phyloP scores from a whole-genome alignment of 2,797 vertebrate species.

The Tinamus major region DNA sequence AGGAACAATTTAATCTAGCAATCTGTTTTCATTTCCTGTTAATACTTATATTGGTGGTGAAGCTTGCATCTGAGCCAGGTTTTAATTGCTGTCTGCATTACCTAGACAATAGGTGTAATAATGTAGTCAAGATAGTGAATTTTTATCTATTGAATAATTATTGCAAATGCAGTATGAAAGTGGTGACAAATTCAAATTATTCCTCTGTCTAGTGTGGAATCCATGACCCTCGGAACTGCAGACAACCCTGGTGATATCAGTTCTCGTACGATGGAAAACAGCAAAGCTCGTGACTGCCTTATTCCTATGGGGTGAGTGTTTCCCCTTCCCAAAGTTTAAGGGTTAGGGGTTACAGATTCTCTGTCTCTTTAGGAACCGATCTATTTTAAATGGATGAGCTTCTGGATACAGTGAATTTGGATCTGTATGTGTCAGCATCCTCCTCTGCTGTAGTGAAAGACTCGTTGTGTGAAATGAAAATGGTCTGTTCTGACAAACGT shows the following conservation, averaged over 20 bases:
- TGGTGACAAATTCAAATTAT: not conserved
- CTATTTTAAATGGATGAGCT: not conserved
- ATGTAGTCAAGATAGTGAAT: not conserved
- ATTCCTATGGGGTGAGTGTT: slow-evolving; percentile 90
- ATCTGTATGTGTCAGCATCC: accelerated
- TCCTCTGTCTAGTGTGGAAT: slow-evolving; percentile 84
- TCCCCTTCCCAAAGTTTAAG: not conserved
- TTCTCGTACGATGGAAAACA: slow-evolving; percentile 82
- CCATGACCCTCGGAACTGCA: slow-evolving; percentile 85
- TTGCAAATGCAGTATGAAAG: not conserved
- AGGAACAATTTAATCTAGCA: not conserved
- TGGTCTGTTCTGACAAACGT: not conserved
- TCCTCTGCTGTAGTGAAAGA: not conserved
- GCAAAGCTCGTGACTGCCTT: slow-evolving; percentile 90
- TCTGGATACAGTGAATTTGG: not conserved
- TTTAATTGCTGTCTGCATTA: not conserved
- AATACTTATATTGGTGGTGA: not conserved
- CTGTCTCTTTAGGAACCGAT: accelerated
- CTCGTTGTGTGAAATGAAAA: not conserved
- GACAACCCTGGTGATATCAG: slow-evolving; percentile 87
- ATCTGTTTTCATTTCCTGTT: not conserved
- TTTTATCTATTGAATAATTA: not conserved
- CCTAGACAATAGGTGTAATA: not conserved
- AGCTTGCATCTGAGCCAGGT: not conserved
- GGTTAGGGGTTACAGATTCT: not conserved